These are phyloP conservation scores for Lampris megalopsis DNA, from an alignment of 2,113 vertebrate genomes.

Conservation along the genomic window DNA sequence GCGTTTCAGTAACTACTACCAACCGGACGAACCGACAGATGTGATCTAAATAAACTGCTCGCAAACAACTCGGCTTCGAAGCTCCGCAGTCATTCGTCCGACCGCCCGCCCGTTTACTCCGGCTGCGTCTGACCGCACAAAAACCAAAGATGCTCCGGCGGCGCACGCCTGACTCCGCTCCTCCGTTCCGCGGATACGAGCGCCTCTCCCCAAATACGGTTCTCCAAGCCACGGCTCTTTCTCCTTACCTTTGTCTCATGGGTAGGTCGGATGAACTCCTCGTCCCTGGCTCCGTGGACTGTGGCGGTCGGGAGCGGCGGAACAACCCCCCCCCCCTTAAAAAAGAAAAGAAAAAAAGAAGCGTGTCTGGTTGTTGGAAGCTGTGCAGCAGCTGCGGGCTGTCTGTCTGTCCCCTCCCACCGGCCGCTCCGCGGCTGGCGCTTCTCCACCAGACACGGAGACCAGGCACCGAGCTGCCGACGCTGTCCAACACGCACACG, in stretches of 20 bases:
- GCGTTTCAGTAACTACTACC: background rate
- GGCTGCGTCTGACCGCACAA: background rate
- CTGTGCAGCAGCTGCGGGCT: constrained; percentile 62
- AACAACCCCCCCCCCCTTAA: too few relatives aligned
- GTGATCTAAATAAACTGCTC: background rate
- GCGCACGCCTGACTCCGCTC: constrained; percentile 19
- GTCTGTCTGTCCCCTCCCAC: constrained; percentile 74
- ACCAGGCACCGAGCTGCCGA: too few relatives aligned
- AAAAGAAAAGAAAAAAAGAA: too few relatives aligned
- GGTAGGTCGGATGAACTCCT: background rate
- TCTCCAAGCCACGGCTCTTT: too few relatives aligned
- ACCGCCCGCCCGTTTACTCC: constrained; percentile 32
- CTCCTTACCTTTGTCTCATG: constrained; percentile 68
- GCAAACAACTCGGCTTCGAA: background rate
- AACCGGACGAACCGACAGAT: background rate
- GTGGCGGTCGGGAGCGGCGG: too few relatives aligned
- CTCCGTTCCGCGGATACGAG: background rate
- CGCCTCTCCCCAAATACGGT: too few relatives aligned
- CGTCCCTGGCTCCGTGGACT: too few relatives aligned
- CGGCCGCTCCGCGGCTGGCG: constrained; percentile 55
- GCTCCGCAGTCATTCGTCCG: constrained; percentile 12
- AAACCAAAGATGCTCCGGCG: constrained; percentile 51
- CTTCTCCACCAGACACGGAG: too few relatives aligned
- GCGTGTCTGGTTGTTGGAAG: constrained; percentile 2
- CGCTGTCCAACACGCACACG: too few relatives aligned